Conservation (phyloP, 2,113 vertebrate species). For the Nannospalax galili region DNA sequence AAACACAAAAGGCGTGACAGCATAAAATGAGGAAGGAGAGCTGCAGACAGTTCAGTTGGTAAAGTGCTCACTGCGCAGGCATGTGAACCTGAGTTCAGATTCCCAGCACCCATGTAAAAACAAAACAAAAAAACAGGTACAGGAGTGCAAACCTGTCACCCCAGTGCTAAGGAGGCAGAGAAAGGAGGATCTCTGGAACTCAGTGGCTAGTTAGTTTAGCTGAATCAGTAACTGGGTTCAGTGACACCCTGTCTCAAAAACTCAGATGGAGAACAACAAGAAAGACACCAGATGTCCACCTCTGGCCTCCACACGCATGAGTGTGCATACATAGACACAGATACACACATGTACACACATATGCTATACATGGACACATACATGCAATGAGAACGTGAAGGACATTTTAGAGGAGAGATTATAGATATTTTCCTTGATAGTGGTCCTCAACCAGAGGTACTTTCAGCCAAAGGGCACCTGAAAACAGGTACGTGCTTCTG, state of each 20-base stretch:
- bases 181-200: neutral
- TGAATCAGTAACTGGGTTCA: neutral
- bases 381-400: neutral
- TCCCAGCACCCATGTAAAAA: too few relatives aligned
- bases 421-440: slow-evolving; percentile 29
- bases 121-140: too few relatives aligned
- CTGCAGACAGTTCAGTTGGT: too few relatives aligned
- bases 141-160: too few relatives aligned
- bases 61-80: too few relatives aligned
- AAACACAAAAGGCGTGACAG: neutral
- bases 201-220: neutral
- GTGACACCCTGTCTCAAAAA: neutral
- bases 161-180: neutral
- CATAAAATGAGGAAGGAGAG: neutral
- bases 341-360: neutral
- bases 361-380: neutral
- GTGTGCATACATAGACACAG: too few relatives aligned
- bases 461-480: neutral
- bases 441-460: slow-evolving; percentile 5
- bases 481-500: neutral
- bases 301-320: neutral
- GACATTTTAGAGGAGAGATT: slow-evolving; percentile 1
- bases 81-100: too few relatives aligned
- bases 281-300: neutral
- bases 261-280: neutral